Conservation (phyloP, 1,140 invertebrate species). For the Caenorhabditis briggsae region DNA sequence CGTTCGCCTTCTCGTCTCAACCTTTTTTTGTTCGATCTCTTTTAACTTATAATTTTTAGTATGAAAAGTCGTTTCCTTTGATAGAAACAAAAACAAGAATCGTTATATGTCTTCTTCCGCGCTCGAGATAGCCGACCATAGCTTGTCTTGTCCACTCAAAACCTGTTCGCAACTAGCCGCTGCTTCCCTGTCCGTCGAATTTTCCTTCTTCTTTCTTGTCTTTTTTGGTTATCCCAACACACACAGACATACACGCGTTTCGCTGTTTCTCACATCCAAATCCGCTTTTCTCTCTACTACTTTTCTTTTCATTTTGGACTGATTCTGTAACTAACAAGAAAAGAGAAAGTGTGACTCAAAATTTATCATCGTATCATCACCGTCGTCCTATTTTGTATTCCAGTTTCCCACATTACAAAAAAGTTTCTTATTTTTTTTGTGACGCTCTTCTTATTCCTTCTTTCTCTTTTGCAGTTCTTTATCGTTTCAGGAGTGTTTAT, state of each 20-base stretch:
- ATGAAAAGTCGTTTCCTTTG: not conserved
- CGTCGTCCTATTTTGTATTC: not conserved
- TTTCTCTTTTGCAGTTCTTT: not conserved
- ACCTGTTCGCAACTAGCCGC: slow-evolving; percentile 46
- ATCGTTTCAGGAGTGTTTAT: slow-evolving; percentile 33
- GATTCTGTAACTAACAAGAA: not conserved
- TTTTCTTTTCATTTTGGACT: not conserved
- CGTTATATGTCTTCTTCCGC: not conserved
- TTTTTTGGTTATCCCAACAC: slow-evolving; percentile 5
- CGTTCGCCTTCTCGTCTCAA: not conserved
- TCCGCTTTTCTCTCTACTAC: slow-evolving; percentile 14
- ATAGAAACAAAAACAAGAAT: slow-evolving; percentile 8
- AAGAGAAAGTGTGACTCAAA: slow-evolving; percentile 17
- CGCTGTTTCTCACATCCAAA: slow-evolving; percentile 49
- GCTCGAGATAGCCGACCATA: slow-evolving; percentile 50
- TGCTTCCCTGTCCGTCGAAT: slow-evolving; percentile 28
- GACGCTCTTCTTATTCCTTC: not conserved
- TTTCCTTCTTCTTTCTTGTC: not conserved
- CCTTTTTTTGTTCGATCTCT: not conserved
- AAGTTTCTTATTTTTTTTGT: not conserved
- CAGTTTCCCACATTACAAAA: not conserved
- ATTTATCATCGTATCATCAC: not conserved
- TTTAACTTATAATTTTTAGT: not conserved
- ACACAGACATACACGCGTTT: slow-evolving; percentile 2
- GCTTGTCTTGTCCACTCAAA: slow-evolving; percentile 31